Evolutionary conservation across 2,888 invertebrate species (phyloP), one percentile per base, ranked within the genome.

Genomic region (Mesorhabditis sp.): DNA sequence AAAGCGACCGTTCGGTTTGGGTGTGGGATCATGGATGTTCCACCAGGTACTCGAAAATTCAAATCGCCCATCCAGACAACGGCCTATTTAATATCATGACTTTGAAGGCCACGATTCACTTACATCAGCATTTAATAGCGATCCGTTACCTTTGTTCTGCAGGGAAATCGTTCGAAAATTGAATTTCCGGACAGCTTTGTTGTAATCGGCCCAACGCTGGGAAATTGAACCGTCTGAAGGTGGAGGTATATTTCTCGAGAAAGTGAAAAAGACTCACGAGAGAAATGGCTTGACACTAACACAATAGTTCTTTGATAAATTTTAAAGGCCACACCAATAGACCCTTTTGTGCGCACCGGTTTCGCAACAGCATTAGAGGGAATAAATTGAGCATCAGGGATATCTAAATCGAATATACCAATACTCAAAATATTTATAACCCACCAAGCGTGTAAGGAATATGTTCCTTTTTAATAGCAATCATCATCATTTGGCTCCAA

Each of bases 271-370:
- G 45, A 76, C 77, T 76, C 66, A 85, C 95, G 94, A 0, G 94
- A 93, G 76, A 98, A 90, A 89, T 98, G 97, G 41, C 94, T 93
- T 63, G 94, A 95, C 4, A 97, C 92, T 85, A 98, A 95, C 4
- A 97, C 89, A 87, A 95, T 93, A 10, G 94, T 93, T 0, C 95
- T 94, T 13, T 97, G 97, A 85, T 98, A 97, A 4, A 97, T 88
- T 77, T 92, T 92, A 83, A 98, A 93, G 4, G 92, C 92, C 81
- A 95, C 91, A 0, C 93, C 95, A 0, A 96, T 92, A 0, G 95
- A 95, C 4, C 97, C 97, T 88, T 98, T 97, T 4, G 90, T 90
- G 76, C 89, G 87, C 43, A 96, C 78, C 10, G 83, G 83, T 50
- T 80, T 80, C 3, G 83, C 79, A 43, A 83, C 69, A 0, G 73